Base-by-base conservation (phyloP, 2,113 vertebrate genomes). In the Isurus oxyrinchus region DNA sequence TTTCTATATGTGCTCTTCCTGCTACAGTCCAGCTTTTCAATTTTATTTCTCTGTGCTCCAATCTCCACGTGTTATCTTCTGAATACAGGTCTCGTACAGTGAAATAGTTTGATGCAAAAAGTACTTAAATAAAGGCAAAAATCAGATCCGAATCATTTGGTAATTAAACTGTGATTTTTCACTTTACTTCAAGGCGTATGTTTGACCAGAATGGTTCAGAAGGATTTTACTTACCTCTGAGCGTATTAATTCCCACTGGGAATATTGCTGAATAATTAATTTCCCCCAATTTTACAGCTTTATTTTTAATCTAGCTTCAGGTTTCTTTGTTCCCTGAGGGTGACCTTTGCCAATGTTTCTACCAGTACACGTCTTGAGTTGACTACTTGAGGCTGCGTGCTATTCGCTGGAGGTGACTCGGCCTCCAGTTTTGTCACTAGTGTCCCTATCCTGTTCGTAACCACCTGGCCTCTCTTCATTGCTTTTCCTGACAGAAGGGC, bases 21-120 rank as follows among this genome's bases (percentile, higher is more conserved):
- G 44, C 14, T 35, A 53, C 14, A 2, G 1, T 87, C 6, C 23
- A 13, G 5, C 40, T 86, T 86, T 2, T 25, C 4, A 27, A 57
- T 57, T 94, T 94, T 66, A 94, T 66, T 87, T n/a, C n/a, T 67
- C 53, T 6, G 19, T 40, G 31, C 0, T 94, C 16, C 59, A 63
- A n/a, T 66, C n/a, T 66, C n/a, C 59, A 94, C 57, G n/a, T 40
- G 19, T 94, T 49, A 95, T 53, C n/a, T 49, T 27, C 40, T 53
- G 63, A 94, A 66, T 59, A 44, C 13, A 44, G 59, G 91, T 40
- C 19, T 14, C n/a, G 40, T 94, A 25, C n/a, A 27, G 25, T 95
- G 16, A 95, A 95, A 49, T 66, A 19, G n/a, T 53, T 40, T 95
- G 94, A 69, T 95, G 94, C 94, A 67, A 69, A 44, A 44, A 95